Evolutionary conservation across 2,113 vertebrate genomes (phyloP).

Genomic region (Ceyx cyanopectus): DNA sequence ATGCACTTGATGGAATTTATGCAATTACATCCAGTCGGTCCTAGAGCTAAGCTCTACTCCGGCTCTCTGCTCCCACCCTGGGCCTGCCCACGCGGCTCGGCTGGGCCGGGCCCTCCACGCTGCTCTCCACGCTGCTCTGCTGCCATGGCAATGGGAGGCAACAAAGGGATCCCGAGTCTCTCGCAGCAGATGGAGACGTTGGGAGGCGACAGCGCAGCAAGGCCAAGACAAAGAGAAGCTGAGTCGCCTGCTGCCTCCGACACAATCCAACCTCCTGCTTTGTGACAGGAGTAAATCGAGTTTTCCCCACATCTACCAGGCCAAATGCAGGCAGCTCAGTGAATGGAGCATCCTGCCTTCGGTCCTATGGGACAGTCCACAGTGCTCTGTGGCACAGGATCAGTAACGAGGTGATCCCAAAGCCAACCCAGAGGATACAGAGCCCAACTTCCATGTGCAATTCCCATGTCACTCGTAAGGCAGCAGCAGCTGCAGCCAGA

Average conservation of each 20-base stretch:
- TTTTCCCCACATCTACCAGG: not conserved
- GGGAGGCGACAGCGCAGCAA: not conserved
- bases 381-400: not conserved
- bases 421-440: not conserved
- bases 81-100: not conserved
- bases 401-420: not conserved
- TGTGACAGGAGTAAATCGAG: not conserved
- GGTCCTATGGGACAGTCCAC: not conserved
- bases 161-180: conserved; percentile 18
- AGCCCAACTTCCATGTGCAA: not conserved
- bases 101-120: not conserved
- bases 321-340: not conserved
- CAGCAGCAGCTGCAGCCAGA: conserved; percentile 7
- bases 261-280: not conserved
- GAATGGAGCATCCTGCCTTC: not conserved
- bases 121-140: not conserved
- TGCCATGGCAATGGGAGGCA: conserved; percentile 66
- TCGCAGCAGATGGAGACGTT: not conserved
- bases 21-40: conserved; percentile 27
- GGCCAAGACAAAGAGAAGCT: conserved; percentile 34
- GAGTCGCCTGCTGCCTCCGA: conserved; percentile 19
- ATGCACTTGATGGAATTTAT: conserved; percentile 57
- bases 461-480: not conserved
- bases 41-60: not conserved
- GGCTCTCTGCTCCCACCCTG: not conserved